Base-by-base conservation (phyloP, 2,113 vertebrate species). In the Panurus biarmicus region DNA sequence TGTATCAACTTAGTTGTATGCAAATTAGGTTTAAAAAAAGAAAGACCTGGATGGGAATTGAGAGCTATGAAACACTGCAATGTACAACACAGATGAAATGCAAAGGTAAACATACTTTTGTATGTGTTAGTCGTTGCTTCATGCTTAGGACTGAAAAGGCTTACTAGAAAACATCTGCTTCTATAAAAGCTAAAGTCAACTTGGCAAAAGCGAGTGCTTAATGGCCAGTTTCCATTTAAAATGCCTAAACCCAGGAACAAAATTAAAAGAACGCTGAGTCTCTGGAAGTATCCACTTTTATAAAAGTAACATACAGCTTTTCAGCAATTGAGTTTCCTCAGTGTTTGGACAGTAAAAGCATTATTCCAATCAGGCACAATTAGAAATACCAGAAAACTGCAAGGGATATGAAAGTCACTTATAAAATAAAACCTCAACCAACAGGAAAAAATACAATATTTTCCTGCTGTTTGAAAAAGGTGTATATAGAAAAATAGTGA, bases 401-500 rank as follows among this genome's bases (percentile, higher is more conserved):
- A 69, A 76, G 67, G 87, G 57, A 95, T 90, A n/a, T 5, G 19
- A 78, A 21, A 92, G 48, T 36, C 80, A 69, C 76, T 72, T 77
- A 20, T 11, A 80, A 33, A 56, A 92, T 5, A 94, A 90, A 67
- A 85, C 40, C 81, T 35, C 31, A 8, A 92, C 28, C 89, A 94
- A 90, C 56, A 80, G 29, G 86, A 54, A 48, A 51, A 51, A 93
- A 65, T 35, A 92, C 26, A 95, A 44, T 42, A 77, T 92, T 96
- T 95, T 92, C 76, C 50, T 93, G 62, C 69, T 88, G 82, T 94
- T 94, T 94, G 40, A 94, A 94, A 89, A 96, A 96, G 84, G 85
- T 83, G 33, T 85, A 90, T 65, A 82, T 94, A 92, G 94, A 96
- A 96, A 97, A 97, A 90, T 78, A 95, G 92, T 28, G 58, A 95